A percentile compares a stretch with the other conserved stretches of the same genome.
These are phyloP conservation scores for Propithecus perrieri DNA, from an alignment of 2,797 vertebrate genomes.

Conservation along the genomic window DNA sequence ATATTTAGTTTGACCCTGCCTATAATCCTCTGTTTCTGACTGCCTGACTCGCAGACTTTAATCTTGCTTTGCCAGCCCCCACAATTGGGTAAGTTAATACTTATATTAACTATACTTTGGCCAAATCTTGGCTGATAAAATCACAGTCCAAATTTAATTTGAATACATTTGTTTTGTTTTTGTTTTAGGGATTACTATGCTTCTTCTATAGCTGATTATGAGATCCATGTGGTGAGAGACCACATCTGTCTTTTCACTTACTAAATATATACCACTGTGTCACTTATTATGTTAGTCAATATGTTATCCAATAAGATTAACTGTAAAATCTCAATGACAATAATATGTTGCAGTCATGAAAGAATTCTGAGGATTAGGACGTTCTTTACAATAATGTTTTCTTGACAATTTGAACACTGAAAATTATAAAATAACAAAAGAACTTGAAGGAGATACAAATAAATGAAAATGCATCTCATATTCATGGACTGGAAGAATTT, in stretches of 20 bases:
- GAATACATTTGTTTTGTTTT: background rate
- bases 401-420: background rate
- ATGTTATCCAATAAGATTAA: background rate
- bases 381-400: background rate
- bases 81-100: too few species aligned
- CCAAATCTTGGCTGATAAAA: background rate
- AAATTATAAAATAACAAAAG: background rate
- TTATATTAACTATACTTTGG: background rate
- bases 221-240: background rate
- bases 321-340: background rate
- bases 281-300: background rate
- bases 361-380: background rate
- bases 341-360: background rate
- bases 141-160: background rate
- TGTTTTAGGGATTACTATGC: background rate
- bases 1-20: background rate
- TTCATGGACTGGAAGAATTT: background rate
- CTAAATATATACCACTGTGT: background rate
- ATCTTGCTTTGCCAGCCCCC: background rate
- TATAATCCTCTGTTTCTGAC: background rate
- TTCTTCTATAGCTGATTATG: background rate
- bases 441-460: background rate
- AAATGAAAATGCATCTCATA: background rate
- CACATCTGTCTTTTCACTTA: background rate
- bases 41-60: background rate